phyloP scores from a whole-genome alignment of 2,797 vertebrate species.

The Tragopan temminckii region DNA sequence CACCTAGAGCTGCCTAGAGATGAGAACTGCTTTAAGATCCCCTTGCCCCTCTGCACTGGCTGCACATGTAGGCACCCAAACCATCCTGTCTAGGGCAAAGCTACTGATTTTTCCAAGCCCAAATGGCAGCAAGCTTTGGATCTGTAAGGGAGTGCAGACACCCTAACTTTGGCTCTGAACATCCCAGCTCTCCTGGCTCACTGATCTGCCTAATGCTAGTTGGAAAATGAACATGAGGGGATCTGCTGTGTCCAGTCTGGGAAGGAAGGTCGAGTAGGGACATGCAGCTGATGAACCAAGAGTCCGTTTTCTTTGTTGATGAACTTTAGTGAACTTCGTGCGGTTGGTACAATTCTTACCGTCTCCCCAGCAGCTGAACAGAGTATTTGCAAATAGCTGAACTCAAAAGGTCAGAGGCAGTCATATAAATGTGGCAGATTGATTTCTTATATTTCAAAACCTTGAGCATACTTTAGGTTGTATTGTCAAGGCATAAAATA shows the following conservation, averaged over 20 bases:
- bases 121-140: not conserved
- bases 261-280: not conserved
- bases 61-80: not conserved
- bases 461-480: constrained; percentile 7
- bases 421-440: not conserved
- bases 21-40: not conserved
- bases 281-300: not conserved
- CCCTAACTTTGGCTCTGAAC: accelerated
- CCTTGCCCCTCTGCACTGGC: not conserved
- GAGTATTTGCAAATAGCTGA: not conserved
- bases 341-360: not conserved
- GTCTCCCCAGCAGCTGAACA: not conserved
- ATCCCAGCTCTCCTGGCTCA: not conserved
- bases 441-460: constrained; percentile 15
- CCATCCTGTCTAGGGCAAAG: not conserved
- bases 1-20: not conserved
- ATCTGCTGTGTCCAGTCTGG: not conserved
- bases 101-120: not conserved
- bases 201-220: not conserved
- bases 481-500: not conserved
- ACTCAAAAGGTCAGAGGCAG: not conserved
- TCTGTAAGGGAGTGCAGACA: accelerated
- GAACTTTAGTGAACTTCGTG: not conserved
- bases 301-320: not conserved
- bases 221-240: not conserved